These are phyloP conservation scores for Danio albolineatus DNA, from an alignment of 2,797 vertebrate genomes.

Conservation along the genomic window DNA sequence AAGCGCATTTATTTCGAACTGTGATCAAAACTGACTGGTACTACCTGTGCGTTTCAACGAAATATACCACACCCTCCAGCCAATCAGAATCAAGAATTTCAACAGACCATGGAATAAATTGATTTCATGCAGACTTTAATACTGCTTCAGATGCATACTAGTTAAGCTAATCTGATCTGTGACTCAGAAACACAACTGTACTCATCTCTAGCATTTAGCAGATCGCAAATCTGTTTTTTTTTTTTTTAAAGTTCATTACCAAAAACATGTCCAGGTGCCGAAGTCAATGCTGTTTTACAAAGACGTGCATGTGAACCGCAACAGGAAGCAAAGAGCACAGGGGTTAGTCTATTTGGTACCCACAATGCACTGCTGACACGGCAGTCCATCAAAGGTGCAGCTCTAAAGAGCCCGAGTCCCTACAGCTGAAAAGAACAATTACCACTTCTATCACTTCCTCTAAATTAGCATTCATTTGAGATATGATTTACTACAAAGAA, in stretches of 20 bases:
- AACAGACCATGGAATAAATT: too few species aligned
- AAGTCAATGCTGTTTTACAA: slow-evolving; percentile 32
- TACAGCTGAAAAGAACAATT: slow-evolving; percentile 64
- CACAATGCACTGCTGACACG: slow-evolving; percentile 63
- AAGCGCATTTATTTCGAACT: too few species aligned
- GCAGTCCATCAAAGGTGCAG: slow-evolving; percentile 63
- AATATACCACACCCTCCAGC: too few species aligned
- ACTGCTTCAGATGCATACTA: too few species aligned
- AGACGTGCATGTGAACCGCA: slow-evolving; percentile 23
- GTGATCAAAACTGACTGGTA: too few species aligned
- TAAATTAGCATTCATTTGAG: slow-evolving; percentile 66
- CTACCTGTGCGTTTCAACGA: too few species aligned
- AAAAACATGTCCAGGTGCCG: slow-evolving; percentile 9
- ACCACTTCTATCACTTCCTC: slow-evolving; percentile 64
- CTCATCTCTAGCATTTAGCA: neutral
- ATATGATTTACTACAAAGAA: slow-evolving; percentile 66
- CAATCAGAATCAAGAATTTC: too few species aligned
- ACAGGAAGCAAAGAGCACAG: slow-evolving; percentile 45
- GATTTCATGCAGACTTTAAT: too few species aligned
- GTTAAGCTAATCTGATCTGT: too few species aligned
- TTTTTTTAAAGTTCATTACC: slow-evolving; percentile 51
- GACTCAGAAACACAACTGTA: too few species aligned
- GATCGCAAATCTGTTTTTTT: neutral
- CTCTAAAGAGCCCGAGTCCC: slow-evolving; percentile 51
- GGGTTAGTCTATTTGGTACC: slow-evolving; percentile 55